Evolutionary conservation across 2,888 invertebrate genomes (phyloP), one percentile per base, ranked within the genome.

Genomic region (Drosophila mimica): DNA sequence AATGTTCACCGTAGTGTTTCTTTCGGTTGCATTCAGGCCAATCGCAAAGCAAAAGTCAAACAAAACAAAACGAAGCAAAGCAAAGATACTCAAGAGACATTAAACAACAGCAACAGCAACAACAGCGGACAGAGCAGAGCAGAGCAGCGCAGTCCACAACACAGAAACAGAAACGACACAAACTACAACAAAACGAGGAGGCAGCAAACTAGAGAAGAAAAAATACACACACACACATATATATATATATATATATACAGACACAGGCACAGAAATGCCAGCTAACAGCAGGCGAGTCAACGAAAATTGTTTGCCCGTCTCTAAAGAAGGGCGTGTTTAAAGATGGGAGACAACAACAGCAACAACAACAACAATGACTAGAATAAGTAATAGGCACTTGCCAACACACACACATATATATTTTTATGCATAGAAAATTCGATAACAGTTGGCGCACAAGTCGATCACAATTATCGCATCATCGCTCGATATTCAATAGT

Each of bases 11-110:
- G 74, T 57, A 56, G 53, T 46, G 43, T 48, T 36, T 70, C 25
- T 36, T 56, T 40, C 62, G 51, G 65, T 76, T 85, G 84, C 91
- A 92, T 91, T 92, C 91, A 91, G 91, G 92, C 91, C 91, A 92
- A 92, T 77, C 81, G 81, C 75, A 75, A 75, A 69, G 65, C 74
- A 83, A 70, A 75, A 71, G 49, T 53, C 64, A 76, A 67, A 70
- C 71, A 77, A 75, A 74, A 54, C 70, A 73, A 57, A 30, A 30
- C 68, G 70, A 20, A 31, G 52, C 51, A 61, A 83, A 65, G 69
- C 81, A 82, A 38, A 56, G 73, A 83, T 60, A 77, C 54, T 64
- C 76, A 76, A 71, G 78, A 83, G 69, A 74, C 78, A 70, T 73
- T 70, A 70, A 73, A 64, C 61, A 76, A 54, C 46, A 58, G 52